Conservation (phyloP, 2,797 vertebrate species). For the Silurus aristotelis region DNA sequence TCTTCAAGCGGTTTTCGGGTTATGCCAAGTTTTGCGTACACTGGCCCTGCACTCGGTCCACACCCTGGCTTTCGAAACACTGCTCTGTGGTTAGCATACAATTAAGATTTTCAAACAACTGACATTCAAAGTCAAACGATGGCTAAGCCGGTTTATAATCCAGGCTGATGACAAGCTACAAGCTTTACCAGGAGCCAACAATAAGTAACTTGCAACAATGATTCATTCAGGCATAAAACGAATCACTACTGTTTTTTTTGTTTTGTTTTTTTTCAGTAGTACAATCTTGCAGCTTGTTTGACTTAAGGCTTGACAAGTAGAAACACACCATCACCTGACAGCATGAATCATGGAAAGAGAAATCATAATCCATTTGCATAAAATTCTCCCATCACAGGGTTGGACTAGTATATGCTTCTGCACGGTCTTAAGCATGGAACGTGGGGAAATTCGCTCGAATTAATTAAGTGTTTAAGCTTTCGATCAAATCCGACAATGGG, state of each 20-base stretch:
- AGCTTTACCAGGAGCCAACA: slow-evolving; percentile 3
- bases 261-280: not conserved
- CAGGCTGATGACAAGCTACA: slow-evolving; percentile 29
- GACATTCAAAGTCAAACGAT: slow-evolving; percentile 40
- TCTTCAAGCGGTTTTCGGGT: slow-evolving; percentile 43
- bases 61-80: slow-evolving; percentile 42
- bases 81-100: slow-evolving; percentile 49
- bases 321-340: slow-evolving; percentile 13
- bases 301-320: not conserved
- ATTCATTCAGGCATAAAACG: not conserved
- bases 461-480: not conserved
- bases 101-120: slow-evolving; percentile 52
- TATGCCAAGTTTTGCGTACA: slow-evolving; percentile 41
- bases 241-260: not conserved
- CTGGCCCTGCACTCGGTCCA: slow-evolving; percentile 36
- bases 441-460: not conserved
- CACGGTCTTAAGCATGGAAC: not conserved
- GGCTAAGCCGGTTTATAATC: slow-evolving; percentile 6
- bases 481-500: not conserved
- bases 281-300: slow-evolving; percentile 5
- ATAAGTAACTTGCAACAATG: not conserved
- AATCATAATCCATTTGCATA: slow-evolving; percentile 25
- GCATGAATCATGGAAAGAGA: slow-evolving; percentile 23
- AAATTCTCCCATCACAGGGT: not conserved
- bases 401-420: slow-evolving; percentile 10